Percentiles rank a stretch among this genome's conserved stretches.
Conservation (phyloP, 1,140 invertebrate species). For the Solen grandis region DNA sequence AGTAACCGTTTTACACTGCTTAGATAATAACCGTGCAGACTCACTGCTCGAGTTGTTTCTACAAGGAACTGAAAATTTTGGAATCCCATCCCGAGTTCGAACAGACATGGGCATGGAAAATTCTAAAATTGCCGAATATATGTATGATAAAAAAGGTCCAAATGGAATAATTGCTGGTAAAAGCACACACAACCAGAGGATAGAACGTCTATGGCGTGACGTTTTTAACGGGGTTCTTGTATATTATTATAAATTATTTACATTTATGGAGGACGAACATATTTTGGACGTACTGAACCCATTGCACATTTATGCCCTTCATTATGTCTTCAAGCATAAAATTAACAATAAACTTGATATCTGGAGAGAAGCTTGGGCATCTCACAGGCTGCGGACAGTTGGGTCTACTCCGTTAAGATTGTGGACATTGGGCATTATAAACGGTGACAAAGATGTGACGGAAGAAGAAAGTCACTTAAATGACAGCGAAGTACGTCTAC, state of each 20-base stretch:
- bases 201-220: constrained; percentile 60
- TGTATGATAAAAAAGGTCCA: constrained; percentile 41
- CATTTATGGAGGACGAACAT: constrained; percentile 52
- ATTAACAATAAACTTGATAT: constrained; percentile 32
- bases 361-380: constrained; percentile 33
- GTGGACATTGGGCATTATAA: constrained; percentile 35
- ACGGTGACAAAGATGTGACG: constrained; percentile 5
- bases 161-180: constrained; percentile 52
- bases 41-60: constrained; percentile 44
- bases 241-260: constrained; percentile 55
- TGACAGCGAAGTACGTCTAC: background rate
- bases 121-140: constrained; percentile 42
- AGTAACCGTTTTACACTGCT: constrained; percentile 45
- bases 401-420: constrained; percentile 35
- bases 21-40: constrained; percentile 55
- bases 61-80: constrained; percentile 31
- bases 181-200: constrained; percentile 58
- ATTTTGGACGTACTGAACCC: constrained; percentile 43
- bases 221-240: constrained; percentile 48
- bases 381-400: constrained; percentile 50
- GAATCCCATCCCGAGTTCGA: constrained; percentile 45
- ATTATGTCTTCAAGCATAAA: constrained; percentile 43
- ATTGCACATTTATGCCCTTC: constrained; percentile 30
- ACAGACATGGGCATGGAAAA: constrained; percentile 63
- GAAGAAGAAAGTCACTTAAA: background rate